Conservation (phyloP, 2,888 invertebrate genomes). For the Dendrolimus pini region DNA sequence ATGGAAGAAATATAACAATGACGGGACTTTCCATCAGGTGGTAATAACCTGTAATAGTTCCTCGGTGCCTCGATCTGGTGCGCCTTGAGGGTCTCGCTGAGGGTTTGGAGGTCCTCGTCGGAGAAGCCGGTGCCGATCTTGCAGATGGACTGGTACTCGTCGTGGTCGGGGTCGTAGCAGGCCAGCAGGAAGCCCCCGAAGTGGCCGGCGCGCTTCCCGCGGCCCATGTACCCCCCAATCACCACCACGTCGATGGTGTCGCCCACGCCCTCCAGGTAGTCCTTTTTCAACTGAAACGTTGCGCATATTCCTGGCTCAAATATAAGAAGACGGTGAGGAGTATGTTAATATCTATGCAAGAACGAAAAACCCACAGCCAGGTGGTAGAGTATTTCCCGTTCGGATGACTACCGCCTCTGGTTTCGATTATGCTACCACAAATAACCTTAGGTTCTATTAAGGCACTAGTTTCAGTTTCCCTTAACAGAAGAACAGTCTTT, state of each 20-base stretch:
- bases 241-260: slow-evolving; percentile 98
- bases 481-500: no score
- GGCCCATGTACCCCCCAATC: slow-evolving; percentile 95
- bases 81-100: slow-evolving; percentile 84
- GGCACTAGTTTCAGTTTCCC: no score
- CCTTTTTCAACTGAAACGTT: slow-evolving; percentile 86
- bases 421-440: no score
- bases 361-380: no score
- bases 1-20: no score
- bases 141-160: slow-evolving; percentile 88
- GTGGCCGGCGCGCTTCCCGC: slow-evolving; percentile 93
- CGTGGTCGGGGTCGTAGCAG: slow-evolving; percentile 92
- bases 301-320: no score
- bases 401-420: no score
- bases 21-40: no score
- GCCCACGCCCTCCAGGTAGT: slow-evolving; percentile 97
- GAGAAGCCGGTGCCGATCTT: slow-evolving; percentile 95
- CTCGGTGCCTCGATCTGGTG: slow-evolving; percentile 86
- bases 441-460: no score
- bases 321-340: no score
- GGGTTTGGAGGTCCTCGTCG: slow-evolving; percentile 89
- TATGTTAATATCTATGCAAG: no score
- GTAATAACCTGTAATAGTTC: slow-evolving; percentile 81
- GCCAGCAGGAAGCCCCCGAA: slow-evolving; percentile 98
- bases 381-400: no score